Evolutionary conservation across 2,888 invertebrate species (phyloP).

Genomic region (Morpho helenor): DNA sequence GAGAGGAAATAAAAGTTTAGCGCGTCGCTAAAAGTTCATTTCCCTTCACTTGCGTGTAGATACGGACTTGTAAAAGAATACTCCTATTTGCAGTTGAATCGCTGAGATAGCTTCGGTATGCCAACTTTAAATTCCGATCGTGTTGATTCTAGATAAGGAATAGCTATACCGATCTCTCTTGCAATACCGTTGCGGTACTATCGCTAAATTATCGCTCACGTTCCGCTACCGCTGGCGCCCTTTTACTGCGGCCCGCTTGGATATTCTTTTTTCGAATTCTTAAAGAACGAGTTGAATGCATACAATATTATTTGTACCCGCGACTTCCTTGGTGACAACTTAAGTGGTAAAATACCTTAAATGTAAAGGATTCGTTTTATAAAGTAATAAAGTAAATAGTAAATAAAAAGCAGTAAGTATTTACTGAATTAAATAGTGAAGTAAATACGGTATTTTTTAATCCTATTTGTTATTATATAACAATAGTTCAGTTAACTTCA

Average conservation of each 20-base stretch:
- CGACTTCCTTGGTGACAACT: no score
- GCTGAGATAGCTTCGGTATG: constrained; percentile 26
- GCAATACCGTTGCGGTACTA: constrained; percentile 63
- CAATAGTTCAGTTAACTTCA: no score
- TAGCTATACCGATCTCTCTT: constrained; percentile 70
- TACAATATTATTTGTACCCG: no score
- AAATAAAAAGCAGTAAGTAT: no score
- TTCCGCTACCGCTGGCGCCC: constrained; percentile 67
- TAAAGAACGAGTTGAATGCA: constrained; percentile 3
- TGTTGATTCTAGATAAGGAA: constrained; percentile 68
- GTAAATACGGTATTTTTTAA: no score
- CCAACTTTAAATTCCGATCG: constrained; percentile 62
- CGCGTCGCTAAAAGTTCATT: neutral
- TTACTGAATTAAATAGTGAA: no score
- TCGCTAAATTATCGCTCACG: constrained; percentile 75
- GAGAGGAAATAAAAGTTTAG: neutral
- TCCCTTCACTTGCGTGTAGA: constrained; percentile 1
- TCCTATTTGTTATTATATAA: no score
- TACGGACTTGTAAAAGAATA: constrained; percentile 14
- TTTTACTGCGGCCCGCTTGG: constrained; percentile 49
- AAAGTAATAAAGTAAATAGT: no score
- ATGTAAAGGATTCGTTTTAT: no score
- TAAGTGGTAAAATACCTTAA: no score
- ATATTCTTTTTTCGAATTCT: constrained; percentile 1
- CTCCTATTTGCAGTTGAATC: constrained; percentile 32